These are phyloP conservation scores for Netelia melanura DNA, from an alignment of 2,888 invertebrate species.

Conservation along the genomic window DNA sequence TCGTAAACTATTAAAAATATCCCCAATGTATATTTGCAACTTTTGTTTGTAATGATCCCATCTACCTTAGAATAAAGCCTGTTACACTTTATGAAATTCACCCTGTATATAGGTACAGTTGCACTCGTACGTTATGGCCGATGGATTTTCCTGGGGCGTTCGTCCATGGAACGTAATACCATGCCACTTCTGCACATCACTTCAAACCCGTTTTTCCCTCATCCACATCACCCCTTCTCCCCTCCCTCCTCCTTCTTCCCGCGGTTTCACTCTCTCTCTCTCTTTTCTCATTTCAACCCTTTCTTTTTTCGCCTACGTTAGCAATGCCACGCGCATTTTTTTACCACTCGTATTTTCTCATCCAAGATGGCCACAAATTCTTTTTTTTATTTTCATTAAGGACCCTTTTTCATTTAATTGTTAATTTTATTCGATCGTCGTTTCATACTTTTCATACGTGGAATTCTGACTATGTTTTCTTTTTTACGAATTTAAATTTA, in stretches of 20 bases:
- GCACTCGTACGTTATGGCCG: constrained; percentile 64
- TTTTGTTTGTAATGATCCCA: no score
- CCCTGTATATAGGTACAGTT: constrained; percentile 19
- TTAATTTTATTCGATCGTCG: neutral
- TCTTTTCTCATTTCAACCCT: constrained; percentile 20
- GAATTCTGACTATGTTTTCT: no score
- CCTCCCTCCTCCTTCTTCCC: constrained; percentile 14
- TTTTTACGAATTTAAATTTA: neutral
- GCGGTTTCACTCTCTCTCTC: constrained; percentile 44
- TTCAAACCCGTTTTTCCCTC: constrained; percentile 51
- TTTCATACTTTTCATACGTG: neutral
- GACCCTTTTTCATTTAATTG: neutral
- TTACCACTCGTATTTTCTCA: constrained; percentile 27
- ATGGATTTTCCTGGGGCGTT: constrained; percentile 68
- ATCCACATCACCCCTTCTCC: constrained; percentile 11
- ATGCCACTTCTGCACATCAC: constrained; percentile 51
- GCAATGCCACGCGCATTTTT: constrained; percentile 22
- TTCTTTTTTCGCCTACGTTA: neutral
- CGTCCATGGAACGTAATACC: constrained; percentile 59
- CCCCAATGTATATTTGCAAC: no score
- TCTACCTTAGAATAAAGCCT: no score
- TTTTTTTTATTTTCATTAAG: neutral
- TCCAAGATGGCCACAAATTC: constrained; percentile 45
- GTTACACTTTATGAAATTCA: no score
- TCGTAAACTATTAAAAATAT: no score